Conservation (phyloP, 2,888 invertebrate genomes). For the Leptinotarsa haldemani region DNA sequence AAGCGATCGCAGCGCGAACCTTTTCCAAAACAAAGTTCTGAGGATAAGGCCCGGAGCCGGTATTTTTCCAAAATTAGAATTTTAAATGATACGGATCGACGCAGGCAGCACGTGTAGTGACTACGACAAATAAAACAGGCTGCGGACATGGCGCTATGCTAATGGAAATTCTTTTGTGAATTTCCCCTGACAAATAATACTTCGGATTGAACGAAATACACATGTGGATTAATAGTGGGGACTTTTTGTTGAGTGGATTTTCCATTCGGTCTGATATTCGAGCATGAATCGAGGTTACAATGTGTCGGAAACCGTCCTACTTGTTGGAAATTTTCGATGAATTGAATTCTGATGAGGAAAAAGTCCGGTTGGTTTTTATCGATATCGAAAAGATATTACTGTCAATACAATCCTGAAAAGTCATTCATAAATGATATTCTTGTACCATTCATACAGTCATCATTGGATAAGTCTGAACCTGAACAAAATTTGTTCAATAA, state of each 20-base stretch:
- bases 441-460: too few species aligned
- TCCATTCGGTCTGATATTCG: neutral
- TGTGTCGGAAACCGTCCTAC: neutral
- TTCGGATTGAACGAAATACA: constrained; percentile 3
- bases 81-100: constrained; percentile 48
- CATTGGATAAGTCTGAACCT: too few species aligned
- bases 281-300: neutral
- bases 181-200: constrained; percentile 40
- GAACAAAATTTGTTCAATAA: too few species aligned
- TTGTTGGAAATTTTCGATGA: neutral
- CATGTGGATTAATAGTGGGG: constrained; percentile 12
- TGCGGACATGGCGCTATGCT: constrained; percentile 47
- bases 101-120: constrained; percentile 48
- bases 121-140: constrained; percentile 45
- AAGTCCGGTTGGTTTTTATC: neutral
- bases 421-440: too few species aligned
- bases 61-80: constrained; percentile 51
- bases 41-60: constrained; percentile 42
- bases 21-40: constrained; percentile 20
- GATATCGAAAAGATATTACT: neutral
- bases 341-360: neutral
- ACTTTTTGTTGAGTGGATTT: neutral
- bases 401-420: too few species aligned
- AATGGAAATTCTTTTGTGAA: constrained; percentile 51
- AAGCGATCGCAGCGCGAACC: neutral